A percentile compares a stretch with the other conserved stretches of the same genome.
Conservation (phyloP, 30 jellyfish, hydroid and myxozoan genomes). For the Turritopsis rubra region DNA sequence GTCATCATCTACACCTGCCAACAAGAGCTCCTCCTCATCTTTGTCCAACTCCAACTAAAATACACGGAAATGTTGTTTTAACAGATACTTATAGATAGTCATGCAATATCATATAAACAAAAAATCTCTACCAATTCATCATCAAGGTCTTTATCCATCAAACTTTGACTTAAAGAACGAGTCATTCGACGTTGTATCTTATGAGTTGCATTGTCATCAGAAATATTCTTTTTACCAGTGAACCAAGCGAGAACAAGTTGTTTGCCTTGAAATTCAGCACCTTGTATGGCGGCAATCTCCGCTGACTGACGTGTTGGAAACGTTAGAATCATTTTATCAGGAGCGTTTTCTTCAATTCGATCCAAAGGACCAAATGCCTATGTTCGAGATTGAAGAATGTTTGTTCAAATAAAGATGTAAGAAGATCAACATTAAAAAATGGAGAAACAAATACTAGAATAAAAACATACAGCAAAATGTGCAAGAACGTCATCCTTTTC, state of each 20-base stretch:
- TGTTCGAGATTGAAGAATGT: not conserved
- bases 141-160: constrained; percentile 57
- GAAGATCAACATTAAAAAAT: not conserved
- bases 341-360: constrained; percentile 80
- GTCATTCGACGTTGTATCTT: constrained; percentile 53
- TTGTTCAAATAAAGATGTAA: not conserved
- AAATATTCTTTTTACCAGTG: constrained; percentile 36
- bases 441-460: not conserved
- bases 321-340: constrained; percentile 81
- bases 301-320: constrained; percentile 91
- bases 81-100: not conserved
- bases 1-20: constrained; percentile 95
- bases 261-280: constrained; percentile 68
- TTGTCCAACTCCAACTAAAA: constrained; percentile 64
- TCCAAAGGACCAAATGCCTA: constrained; percentile 75
- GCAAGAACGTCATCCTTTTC: constrained; percentile 84
- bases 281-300: constrained; percentile 82
- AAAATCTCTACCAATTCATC: constrained; percentile 66
- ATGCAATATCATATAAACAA: constrained; percentile 1
- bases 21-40: constrained; percentile 73
- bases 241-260: constrained; percentile 89
- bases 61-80: too few species aligned
- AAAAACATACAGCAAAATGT: constrained; percentile 69
- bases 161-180: constrained; percentile 54
- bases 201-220: constrained; percentile 34